Evolutionary conservation across 2,797 vertebrate species (phyloP).

Genomic region (Okamejei kenojei): DNA sequence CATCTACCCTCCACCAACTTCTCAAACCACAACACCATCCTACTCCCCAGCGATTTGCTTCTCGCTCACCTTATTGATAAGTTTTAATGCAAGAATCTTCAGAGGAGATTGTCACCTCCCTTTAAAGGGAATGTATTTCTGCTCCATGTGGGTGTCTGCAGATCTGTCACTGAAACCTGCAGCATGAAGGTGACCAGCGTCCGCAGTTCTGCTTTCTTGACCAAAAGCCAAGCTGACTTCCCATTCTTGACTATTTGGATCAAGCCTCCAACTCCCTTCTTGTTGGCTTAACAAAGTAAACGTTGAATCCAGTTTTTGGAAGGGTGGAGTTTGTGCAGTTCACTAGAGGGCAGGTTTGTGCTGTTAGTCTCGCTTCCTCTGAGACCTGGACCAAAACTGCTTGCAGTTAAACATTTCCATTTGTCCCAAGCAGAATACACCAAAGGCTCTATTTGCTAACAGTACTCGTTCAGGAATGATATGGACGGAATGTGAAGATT

Average conservation of each 20-base stretch:
- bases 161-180: neutral
- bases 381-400: neutral
- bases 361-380: neutral
- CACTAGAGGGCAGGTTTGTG: slow-evolving; percentile 37
- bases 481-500: slow-evolving; percentile 22
- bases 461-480: neutral
- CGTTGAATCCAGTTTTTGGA: neutral
- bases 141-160: neutral
- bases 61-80: neutral
- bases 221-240: no score
- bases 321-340: neutral
- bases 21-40: no score
- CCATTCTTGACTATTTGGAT: neutral
- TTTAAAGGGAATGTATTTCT: neutral
- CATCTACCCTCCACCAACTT: neutral
- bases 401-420: slow-evolving; percentile 11
- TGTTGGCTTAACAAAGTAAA: neutral
- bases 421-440: slow-evolving; percentile 9
- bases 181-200: neutral
- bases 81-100: neutral
- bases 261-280: neutral
- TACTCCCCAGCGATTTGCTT: neutral
- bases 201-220: no score
- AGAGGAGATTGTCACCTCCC: neutral
- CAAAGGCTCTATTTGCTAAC: neutral